These are phyloP conservation scores for Campopleginae sp. DNA, from an alignment of 2,888 invertebrate species.

Conservation along the genomic window DNA sequence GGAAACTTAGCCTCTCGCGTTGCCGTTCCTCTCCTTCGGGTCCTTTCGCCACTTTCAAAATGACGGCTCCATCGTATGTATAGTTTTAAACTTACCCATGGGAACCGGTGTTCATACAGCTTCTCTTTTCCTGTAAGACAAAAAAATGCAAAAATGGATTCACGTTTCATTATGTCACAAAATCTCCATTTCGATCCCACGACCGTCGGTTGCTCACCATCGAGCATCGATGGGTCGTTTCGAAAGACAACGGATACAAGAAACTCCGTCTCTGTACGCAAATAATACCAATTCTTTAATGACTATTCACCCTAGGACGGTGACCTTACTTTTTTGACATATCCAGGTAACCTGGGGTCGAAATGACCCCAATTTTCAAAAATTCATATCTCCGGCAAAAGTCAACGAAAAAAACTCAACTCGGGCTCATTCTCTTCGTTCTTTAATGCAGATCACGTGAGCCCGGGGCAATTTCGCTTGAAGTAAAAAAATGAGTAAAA, in stretches of 20 bases:
- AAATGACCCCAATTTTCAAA: too few species aligned
- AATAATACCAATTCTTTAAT: background rate
- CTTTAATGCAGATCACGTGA: too few species aligned
- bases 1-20: conserved; percentile 65
- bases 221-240: background rate
- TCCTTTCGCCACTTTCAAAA: conserved; percentile 4
- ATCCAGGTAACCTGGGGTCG: too few species aligned
- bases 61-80: conserved; percentile 13
- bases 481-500: too few species aligned
- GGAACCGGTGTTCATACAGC: background rate
- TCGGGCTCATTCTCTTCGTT: too few species aligned
- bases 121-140: background rate
- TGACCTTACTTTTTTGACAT: too few species aligned
- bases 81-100: background rate
- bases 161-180: background rate
- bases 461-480: too few species aligned
- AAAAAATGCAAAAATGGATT: background rate
- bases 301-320: too few species aligned
- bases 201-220: background rate
- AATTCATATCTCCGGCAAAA: too few species aligned
- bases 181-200: background rate
- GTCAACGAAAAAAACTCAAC: too few species aligned
- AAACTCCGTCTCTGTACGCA: background rate
- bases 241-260: background rate
- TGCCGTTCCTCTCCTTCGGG: background rate